phyloP scores from a whole-genome alignment of 1,140 invertebrate species.

The Anoplophora glabripennis region DNA sequence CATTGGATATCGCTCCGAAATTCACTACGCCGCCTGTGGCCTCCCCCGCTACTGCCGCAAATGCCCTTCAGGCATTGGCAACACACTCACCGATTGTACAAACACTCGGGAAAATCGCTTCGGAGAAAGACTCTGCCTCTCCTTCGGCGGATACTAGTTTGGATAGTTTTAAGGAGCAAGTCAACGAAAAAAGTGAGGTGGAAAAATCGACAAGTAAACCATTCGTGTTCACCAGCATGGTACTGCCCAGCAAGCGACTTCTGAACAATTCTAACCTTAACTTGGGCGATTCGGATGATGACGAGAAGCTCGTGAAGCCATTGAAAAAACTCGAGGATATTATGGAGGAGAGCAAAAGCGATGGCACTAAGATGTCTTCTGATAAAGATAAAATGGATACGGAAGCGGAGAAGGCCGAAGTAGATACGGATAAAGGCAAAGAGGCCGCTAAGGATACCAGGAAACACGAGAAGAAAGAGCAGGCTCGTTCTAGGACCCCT shows the following conservation, averaged over 20 bases:
- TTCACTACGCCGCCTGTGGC: conserved; percentile 5
- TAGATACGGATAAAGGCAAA: neutral
- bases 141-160: neutral
- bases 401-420: neutral
- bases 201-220: conserved; percentile 3
- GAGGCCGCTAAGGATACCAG: neutral
- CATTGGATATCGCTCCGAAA: conserved; percentile 20
- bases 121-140: neutral
- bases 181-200: neutral
- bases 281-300: conserved; percentile 30
- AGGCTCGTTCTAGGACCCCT: neutral
- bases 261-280: conserved; percentile 32
- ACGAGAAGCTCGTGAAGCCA: conserved; percentile 1
- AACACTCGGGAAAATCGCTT: no score
- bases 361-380: neutral
- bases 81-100: no score
- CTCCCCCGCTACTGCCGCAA: neutral
- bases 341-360: conserved; percentile 11
- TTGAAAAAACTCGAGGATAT: conserved; percentile 14
- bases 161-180: neutral
- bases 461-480: conserved; percentile 1
- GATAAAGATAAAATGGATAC: neutral
- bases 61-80: neutral
- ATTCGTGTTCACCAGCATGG: conserved; percentile 31
- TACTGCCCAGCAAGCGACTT: conserved; percentile 28